phyloP scores from a whole-genome alignment of 2,888 invertebrate species.

The Clitarchus hookeri region DNA sequence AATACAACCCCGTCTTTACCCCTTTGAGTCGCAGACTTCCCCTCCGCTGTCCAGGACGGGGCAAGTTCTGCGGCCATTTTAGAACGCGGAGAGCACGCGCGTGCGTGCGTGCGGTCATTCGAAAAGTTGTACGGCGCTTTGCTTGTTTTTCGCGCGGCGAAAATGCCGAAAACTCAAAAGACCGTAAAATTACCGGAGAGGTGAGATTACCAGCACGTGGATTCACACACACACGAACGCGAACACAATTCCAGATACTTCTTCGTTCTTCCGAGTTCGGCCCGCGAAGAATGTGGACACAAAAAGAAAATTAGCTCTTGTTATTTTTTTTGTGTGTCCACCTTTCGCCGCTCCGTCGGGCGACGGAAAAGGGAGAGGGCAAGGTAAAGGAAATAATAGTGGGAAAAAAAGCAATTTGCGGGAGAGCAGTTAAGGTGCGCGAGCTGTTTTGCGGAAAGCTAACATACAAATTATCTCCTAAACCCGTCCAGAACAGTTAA shows the following conservation, averaged over 20 bases:
- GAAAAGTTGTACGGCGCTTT: not conserved
- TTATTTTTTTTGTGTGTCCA: not conserved
- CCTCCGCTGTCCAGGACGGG: not conserved
- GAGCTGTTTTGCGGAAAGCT: slow-evolving; percentile 1
- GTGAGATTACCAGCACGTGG: not conserved
- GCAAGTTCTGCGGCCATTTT: slow-evolving; percentile 19
- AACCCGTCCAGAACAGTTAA: not conserved
- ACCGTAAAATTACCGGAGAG: slow-evolving; percentile 16
- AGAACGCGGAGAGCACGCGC: not conserved
- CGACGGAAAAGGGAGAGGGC: not conserved
- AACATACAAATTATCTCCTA: slow-evolving; percentile 3
- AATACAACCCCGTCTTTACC: not conserved
- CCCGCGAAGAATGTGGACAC: not conserved
- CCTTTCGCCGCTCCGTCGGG: not conserved
- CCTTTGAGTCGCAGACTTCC: not conserved
- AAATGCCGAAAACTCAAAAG: slow-evolving; percentile 6
- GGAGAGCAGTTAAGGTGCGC: not conserved
- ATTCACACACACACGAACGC: not conserved
- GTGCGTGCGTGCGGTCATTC: not conserved
- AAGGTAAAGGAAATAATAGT: not conserved
- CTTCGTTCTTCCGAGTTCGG: not conserved
- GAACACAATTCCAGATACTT: not conserved
- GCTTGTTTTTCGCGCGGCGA: not conserved
- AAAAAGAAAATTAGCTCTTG: not conserved
- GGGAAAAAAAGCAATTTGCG: slow-evolving; percentile 2